phyloP scores from a whole-genome alignment of 2,797 vertebrate genomes.

The Cyclura pinguis region DNA sequence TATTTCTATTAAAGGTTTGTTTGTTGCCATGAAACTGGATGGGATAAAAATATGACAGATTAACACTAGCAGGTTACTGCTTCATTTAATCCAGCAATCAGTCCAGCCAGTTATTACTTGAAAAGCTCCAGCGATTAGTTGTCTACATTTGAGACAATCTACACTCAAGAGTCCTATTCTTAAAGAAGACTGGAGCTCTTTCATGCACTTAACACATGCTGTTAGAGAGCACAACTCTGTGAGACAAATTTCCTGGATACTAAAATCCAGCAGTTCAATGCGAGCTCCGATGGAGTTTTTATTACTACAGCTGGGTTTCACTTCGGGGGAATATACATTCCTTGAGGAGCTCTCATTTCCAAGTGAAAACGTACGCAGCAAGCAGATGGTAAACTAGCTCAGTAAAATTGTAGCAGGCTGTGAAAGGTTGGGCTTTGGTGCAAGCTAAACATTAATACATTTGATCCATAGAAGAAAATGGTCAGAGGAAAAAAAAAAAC shows the following conservation, averaged over 20 bases:
- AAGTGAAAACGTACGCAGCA: background rate
- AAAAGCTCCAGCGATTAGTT: background rate
- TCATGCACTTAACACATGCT: background rate
- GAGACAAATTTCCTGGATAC: background rate
- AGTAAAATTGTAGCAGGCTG: background rate
- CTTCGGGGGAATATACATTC: background rate
- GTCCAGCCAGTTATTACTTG: background rate
- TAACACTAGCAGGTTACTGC: background rate
- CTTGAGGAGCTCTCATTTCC: background rate
- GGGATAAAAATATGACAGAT: background rate
- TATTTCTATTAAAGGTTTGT: background rate
- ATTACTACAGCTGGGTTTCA: background rate
- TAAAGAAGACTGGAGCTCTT: background rate
- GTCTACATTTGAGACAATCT: background rate
- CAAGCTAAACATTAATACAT: slow-evolving; percentile 17
- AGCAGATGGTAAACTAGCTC: background rate
- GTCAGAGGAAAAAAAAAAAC: background rate
- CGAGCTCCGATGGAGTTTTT: background rate
- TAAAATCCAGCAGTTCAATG: background rate
- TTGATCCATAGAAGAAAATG: background rate
- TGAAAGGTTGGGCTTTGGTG: slow-evolving; percentile 41
- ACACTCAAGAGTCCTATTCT: background rate
- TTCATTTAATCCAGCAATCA: background rate
- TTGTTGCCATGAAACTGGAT: background rate
- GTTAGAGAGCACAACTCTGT: background rate